These are phyloP conservation scores for Synergus laeviventris DNA, from an alignment of 2,888 invertebrate genomes.

Conservation along the genomic window DNA sequence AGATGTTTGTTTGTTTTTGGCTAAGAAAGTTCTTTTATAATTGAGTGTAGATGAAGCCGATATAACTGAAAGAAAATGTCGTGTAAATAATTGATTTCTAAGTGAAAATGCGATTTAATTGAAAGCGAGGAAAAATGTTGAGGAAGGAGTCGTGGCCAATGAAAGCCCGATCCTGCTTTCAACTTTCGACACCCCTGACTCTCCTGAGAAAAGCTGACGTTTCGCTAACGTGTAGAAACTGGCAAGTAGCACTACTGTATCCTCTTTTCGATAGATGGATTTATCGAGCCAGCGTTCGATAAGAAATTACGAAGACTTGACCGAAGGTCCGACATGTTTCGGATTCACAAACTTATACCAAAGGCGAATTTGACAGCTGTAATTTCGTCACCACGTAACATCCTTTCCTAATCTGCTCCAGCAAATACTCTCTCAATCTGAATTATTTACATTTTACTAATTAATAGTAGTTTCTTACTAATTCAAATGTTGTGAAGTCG, in stretches of 20 bases:
- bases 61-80: not conserved
- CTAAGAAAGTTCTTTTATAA: not conserved
- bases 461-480: no score
- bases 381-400: no score
- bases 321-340: constrained; percentile 22
- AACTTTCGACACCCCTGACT: constrained; percentile 34
- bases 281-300: constrained; percentile 13
- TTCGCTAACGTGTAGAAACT: constrained; percentile 69
- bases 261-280: constrained; percentile 11
- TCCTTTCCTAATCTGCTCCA: not conserved
- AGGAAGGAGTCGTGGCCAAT: not conserved
- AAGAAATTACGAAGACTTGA: constrained; percentile 31
- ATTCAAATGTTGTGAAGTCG: no score
- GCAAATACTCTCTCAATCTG: no score
- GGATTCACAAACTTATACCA: constrained; percentile 23
- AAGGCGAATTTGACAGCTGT: not conserved
- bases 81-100: not conserved
- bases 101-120: constrained; percentile 19
- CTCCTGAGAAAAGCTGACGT: constrained; percentile 68
- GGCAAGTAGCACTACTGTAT: constrained; percentile 47
- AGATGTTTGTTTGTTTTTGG: not conserved
- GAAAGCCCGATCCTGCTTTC: constrained; percentile 4
- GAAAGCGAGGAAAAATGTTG: constrained; percentile 18
- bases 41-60: not conserved
- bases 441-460: no score